Base-by-base conservation (phyloP, 1,140 invertebrate genomes). In the Lysiphlebus fabarum region DNA sequence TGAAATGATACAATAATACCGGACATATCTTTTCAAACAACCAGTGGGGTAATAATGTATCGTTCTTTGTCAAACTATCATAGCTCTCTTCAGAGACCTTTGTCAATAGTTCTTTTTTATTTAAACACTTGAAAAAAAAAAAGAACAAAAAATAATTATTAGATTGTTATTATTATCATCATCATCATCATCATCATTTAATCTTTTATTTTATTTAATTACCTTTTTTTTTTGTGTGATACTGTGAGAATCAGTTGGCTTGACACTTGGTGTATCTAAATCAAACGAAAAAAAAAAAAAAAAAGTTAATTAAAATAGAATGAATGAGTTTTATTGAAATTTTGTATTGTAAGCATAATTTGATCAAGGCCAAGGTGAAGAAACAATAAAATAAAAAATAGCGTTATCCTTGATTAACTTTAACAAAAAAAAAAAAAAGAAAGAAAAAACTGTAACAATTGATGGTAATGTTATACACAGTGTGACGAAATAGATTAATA, bases 1-100 rank as follows among this genome's bases (percentile, higher is more conserved):
- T 65, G 66, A 87, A 74, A 64, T 87, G 85, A 67, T 88, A 87
- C 36, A 88, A 65, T 14, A 88, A 75, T 26, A 84, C 83, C 3
- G 86, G 86, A 67, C 86, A 88, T 8, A 87, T 74, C 43, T 82
- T 70, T 47, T 82, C 72, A 36, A 87, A 71, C 10, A 80, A 60
- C 70, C 73, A 74, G 12, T 38, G 64, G 48, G 76, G 73, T 61
- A 80, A 62, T 53, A 59, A 70, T 36, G 74, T 72, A 14, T 55
- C 34, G 37, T 70, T 72, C 7, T 59, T 56, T 7, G 48, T 17
- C n/a, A 14, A 56, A 26, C 48, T 48, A 37, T 71, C 67, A 5
- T 65, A 56, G 12, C 17, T 57, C 56, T 75, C 68, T 50, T 72
- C 56, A 26, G 74, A 69, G 59, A 79, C 66, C 33, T 63, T 67